A percentile compares a stretch with the other conserved stretches of the same genome.
Evolutionary conservation across 2,888 invertebrate genomes (phyloP).

Genomic region (Holacanthella duospinosa): DNA sequence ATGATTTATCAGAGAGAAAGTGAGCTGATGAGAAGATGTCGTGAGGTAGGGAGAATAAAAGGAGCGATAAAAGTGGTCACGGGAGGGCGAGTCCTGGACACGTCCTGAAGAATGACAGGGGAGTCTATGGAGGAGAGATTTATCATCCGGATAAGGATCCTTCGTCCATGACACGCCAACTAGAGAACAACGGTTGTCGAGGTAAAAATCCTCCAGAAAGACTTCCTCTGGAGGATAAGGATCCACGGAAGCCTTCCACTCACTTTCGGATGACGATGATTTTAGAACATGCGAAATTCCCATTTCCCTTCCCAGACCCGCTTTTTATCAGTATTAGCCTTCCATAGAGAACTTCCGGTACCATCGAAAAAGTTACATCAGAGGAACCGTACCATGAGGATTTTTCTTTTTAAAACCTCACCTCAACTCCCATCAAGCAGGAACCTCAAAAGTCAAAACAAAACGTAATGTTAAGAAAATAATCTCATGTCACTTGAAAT

Average conservation of each 20-base stretch:
- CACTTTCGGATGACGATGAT: slow-evolving; percentile 21
- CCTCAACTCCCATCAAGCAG: too few species aligned
- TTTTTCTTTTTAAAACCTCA: too few species aligned
- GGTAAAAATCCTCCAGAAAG: neutral
- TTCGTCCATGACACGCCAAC: neutral
- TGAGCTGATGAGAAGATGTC: slow-evolving; percentile 34
- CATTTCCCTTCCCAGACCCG: slow-evolving; percentile 36
- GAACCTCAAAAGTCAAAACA: too few species aligned
- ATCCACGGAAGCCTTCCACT: too few species aligned
- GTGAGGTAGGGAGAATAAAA: slow-evolving; percentile 24
- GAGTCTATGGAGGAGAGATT: slow-evolving; percentile 19
- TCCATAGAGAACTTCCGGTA: slow-evolving; percentile 34
- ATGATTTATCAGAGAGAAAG: neutral
- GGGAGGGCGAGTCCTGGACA: too few species aligned
- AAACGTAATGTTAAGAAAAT: too few species aligned
- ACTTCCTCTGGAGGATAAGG: neutral
- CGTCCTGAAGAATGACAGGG: too few species aligned
- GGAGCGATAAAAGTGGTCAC: neutral
- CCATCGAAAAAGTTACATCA: slow-evolving; percentile 25
- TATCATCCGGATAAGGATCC: slow-evolving; percentile 34
- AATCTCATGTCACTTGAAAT: too few species aligned
- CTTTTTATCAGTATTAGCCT: slow-evolving; percentile 31
- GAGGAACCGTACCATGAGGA: too few species aligned
- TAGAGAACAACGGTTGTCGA: neutral
- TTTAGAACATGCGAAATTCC: slow-evolving; percentile 31